Percentiles rank a stretch among this genome's conserved stretches.
phyloP scores from a whole-genome alignment of 2,797 vertebrate genomes.

The Bradypodion ventrale region DNA sequence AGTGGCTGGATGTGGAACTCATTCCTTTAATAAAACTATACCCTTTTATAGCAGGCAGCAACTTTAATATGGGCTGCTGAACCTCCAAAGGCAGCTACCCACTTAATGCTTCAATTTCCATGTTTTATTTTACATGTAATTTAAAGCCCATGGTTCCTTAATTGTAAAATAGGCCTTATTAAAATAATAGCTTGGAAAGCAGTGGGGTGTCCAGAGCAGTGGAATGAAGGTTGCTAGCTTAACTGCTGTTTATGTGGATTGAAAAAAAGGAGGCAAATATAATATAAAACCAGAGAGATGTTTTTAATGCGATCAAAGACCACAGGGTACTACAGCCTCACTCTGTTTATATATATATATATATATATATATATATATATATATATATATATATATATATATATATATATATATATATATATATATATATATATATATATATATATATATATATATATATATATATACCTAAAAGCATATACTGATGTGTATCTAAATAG shows the following conservation, averaged over 20 bases:
- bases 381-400: too few species aligned
- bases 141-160: conserved; percentile 84
- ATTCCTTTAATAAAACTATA: conserved; percentile 13
- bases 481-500: too few species aligned
- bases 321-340: conserved; percentile 74
- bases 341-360: background rate
- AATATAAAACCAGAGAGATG: conserved; percentile 84
- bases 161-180: conserved; percentile 85
- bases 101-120: conserved; percentile 82
- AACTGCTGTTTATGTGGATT: conserved; percentile 79
- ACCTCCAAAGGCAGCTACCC: conserved; percentile 73
- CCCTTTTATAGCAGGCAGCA: conserved; percentile 64
- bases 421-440: too few species aligned
- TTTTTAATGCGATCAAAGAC: conserved; percentile 81
- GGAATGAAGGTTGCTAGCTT: conserved; percentile 75
- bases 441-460: too few species aligned
- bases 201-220: conserved; percentile 71
- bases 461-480: too few species aligned
- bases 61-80: conserved; percentile 73
- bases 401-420: too few species aligned
- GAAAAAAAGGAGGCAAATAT: conserved; percentile 72
- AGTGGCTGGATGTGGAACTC: conserved; percentile 18
- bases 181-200: conserved; percentile 82
- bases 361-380: too few species aligned
- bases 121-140: conserved; percentile 84